Percentiles rank a stretch among this genome's conserved stretches.
Conservation (phyloP, 2,797 vertebrate genomes). For the Pipistrellus kuhlii region DNA sequence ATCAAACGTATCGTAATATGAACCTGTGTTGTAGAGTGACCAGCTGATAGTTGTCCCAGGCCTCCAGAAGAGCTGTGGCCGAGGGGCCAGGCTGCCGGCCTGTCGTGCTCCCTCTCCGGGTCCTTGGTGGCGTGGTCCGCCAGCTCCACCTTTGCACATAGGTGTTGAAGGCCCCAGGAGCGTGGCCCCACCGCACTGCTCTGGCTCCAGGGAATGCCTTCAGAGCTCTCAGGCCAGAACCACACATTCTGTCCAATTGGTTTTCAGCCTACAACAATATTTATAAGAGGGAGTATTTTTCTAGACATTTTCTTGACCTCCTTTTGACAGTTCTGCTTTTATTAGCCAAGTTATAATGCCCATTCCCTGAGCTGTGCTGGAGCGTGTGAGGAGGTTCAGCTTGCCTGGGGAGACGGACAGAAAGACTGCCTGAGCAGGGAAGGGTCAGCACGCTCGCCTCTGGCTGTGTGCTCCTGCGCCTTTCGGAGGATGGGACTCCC, state of each 20-base stretch:
- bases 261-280: background rate
- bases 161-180: background rate
- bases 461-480: background rate
- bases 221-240: background rate
- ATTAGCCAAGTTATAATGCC: background rate
- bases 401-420: background rate
- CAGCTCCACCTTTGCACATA: background rate
- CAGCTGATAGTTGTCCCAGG: background rate
- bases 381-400: background rate
- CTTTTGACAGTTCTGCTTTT: slow-evolving; percentile 1
- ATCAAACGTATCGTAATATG: background rate
- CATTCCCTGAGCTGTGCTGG: background rate
- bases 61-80: background rate
- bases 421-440: background rate
- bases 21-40: background rate
- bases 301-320: background rate
- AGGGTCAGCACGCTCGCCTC: background rate
- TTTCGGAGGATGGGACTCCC: background rate
- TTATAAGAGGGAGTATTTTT: background rate
- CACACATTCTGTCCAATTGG: background rate
- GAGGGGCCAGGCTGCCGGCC: background rate
- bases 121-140: background rate
- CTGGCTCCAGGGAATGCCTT: background rate
- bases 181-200: background rate
- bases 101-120: background rate